Conservation (phyloP, 2,888 invertebrate species). For the Eubasilissa splendida region DNA sequence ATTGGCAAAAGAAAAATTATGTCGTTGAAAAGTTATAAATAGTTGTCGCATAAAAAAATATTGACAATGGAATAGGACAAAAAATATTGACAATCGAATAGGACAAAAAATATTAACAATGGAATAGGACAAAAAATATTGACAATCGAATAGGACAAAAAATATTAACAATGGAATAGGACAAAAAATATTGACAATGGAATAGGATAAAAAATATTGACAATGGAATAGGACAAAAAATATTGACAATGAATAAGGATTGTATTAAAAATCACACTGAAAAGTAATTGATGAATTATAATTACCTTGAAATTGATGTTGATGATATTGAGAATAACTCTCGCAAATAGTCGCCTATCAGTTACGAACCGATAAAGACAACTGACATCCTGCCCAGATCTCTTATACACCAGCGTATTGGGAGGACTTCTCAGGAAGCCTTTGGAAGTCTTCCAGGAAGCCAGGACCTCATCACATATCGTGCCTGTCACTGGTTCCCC, state of each 20-base stretch:
- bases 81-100: slow-evolving; percentile 1
- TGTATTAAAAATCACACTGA: too few species aligned
- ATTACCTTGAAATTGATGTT: slow-evolving; percentile 86
- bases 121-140: slow-evolving; percentile 26
- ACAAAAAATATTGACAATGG: slow-evolving; percentile 15
- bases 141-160: too few species aligned
- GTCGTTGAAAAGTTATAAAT: too few species aligned
- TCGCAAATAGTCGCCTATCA: slow-evolving; percentile 84
- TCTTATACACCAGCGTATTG: slow-evolving; percentile 90
- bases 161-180: too few species aligned
- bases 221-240: too few species aligned
- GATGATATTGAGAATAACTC: slow-evolving; percentile 84
- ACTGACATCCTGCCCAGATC: slow-evolving; percentile 81
- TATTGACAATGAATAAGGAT: background rate
- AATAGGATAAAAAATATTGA: slow-evolving; percentile 22
- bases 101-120: too few species aligned
- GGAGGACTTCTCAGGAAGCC: slow-evolving; percentile 87
- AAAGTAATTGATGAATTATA: background rate
- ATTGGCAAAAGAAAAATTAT: too few species aligned
- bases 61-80: too few species aligned
- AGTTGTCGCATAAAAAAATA: background rate
- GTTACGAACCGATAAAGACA: slow-evolving; percentile 90
- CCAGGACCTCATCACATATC: slow-evolving; percentile 90
- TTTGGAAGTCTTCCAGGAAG: slow-evolving; percentile 85
- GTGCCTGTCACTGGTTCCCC: slow-evolving; percentile 88